Percentiles rank a stretch among this genome's conserved stretches.
Evolutionary conservation across 37 sponge, comb jelly and placozoan genomes (phyloP).

Genomic region (Spongia lamella): DNA sequence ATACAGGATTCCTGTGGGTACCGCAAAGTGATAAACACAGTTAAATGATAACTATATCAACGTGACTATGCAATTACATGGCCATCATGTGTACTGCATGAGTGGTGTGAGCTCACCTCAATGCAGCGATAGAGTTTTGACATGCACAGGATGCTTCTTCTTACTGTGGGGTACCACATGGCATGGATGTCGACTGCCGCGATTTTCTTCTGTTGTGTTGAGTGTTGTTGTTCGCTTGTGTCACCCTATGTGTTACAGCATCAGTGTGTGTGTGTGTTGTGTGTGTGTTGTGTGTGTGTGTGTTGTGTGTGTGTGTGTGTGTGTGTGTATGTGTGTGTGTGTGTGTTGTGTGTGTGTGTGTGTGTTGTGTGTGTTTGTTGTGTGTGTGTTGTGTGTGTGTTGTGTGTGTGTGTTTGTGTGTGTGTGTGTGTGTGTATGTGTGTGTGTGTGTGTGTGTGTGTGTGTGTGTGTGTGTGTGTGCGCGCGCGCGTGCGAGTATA

Average conservation of each 20-base stretch:
- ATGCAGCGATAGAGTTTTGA: conserved; percentile 96
- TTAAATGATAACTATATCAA: no score
- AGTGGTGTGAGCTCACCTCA: conserved; percentile 57
- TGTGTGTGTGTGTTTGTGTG: no score
- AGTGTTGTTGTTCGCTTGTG: conserved; percentile 1
- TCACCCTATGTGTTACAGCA: conserved; percentile 51
- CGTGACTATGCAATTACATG: background rate
- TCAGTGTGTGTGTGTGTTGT: no score
- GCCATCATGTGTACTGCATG: no score
- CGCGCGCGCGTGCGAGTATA: conserved; percentile 2
- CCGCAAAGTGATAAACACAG: no score
- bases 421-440: conserved; percentile 2
- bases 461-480: background rate
- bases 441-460: no score
- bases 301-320: no score
- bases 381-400: no score
- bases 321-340: conserved; percentile 1
- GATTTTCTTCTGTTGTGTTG: no score
- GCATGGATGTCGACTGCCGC: conserved; percentile 90
- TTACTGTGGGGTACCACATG: conserved; percentile 99
- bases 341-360: conserved; percentile 2
- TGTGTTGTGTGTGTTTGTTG: no score
- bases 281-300: conserved; percentile 1
- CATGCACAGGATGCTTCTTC: conserved; percentile 91
- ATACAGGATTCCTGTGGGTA: no score